Evolutionary conservation across 2,888 invertebrate species (phyloP).

Genomic region (Argyresthia albistria): DNA sequence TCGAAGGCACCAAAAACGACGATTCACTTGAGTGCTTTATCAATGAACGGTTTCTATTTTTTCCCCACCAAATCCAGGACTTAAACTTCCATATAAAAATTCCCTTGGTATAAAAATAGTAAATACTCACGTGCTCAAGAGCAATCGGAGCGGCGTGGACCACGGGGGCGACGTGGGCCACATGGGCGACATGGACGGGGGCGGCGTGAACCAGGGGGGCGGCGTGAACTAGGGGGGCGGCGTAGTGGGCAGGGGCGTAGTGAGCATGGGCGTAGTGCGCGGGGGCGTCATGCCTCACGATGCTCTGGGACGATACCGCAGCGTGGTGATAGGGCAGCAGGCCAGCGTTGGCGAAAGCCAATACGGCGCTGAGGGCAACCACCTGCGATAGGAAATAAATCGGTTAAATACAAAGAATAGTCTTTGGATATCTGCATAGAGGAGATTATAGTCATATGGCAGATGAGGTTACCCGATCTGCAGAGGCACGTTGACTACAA

Average conservation of each 20-base stretch:
- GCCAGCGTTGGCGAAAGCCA: slow-evolving; percentile 70
- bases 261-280: slow-evolving; percentile 42
- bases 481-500: no score
- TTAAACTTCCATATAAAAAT: no score
- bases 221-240: slow-evolving; percentile 21
- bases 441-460: no score
- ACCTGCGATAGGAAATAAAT: slow-evolving; percentile 28
- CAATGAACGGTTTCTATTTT: no score
- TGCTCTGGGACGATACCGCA: slow-evolving; percentile 67
- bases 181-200: slow-evolving; percentile 22
- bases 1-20: no score
- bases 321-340: slow-evolving; percentile 55
- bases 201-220: slow-evolving; percentile 33
- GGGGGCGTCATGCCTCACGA: slow-evolving; percentile 56
- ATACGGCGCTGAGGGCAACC: slow-evolving; percentile 55
- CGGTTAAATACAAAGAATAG: slow-evolving; percentile 1
- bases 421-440: not conserved
- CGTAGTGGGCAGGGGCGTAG: slow-evolving; percentile 29
- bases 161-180: slow-evolving; percentile 14
- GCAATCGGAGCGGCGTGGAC: slow-evolving; percentile 8
- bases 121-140: no score
- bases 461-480: no score
- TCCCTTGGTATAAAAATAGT: no score
- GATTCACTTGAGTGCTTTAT: no score
- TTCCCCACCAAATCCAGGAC: no score